Percentiles rank a stretch among this genome's conserved stretches.
Evolutionary conservation across 2,888 invertebrate species (phyloP).

Genomic region (Iphiclides podalirius): DNA sequence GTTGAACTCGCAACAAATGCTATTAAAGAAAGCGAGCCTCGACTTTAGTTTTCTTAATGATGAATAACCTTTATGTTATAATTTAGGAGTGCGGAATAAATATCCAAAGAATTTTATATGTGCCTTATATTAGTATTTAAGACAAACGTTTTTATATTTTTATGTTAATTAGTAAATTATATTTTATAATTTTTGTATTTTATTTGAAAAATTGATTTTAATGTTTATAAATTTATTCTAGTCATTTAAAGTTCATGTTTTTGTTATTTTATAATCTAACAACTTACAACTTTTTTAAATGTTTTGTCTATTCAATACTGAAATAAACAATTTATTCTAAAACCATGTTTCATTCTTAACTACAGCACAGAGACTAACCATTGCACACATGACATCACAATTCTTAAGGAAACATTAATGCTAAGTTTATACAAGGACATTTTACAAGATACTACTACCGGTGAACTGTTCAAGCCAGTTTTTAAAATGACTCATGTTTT

Average conservation of each 20-base stretch:
- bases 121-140: slow-evolving; percentile 21
- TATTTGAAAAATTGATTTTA: neutral
- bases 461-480: slow-evolving; percentile 62
- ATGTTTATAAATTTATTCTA: slow-evolving; percentile 11
- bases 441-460: slow-evolving; percentile 32
- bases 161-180: neutral
- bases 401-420: slow-evolving; percentile 6
- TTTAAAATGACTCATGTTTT: slow-evolving; percentile 55
- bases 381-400: slow-evolving; percentile 1
- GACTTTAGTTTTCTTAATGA: slow-evolving; percentile 66
- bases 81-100: too few species aligned
- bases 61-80: slow-evolving; percentile 25
- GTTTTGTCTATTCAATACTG: too few species aligned
- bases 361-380: too few species aligned
- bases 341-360: too few species aligned
- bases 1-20: slow-evolving; percentile 53
- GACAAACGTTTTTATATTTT: slow-evolving; percentile 13
- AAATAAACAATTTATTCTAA: too few species aligned
- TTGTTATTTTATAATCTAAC: too few species aligned
- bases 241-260: slow-evolving; percentile 17
- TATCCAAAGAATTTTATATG: slow-evolving; percentile 21
- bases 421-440: neutral
- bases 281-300: too few species aligned
- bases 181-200: neutral
- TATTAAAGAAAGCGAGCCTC: slow-evolving; percentile 48